A percentile compares a stretch with the other conserved stretches of the same genome.
Evolutionary conservation across 2,797 vertebrate genomes (phyloP).

Genomic region (Amniataba percoides): DNA sequence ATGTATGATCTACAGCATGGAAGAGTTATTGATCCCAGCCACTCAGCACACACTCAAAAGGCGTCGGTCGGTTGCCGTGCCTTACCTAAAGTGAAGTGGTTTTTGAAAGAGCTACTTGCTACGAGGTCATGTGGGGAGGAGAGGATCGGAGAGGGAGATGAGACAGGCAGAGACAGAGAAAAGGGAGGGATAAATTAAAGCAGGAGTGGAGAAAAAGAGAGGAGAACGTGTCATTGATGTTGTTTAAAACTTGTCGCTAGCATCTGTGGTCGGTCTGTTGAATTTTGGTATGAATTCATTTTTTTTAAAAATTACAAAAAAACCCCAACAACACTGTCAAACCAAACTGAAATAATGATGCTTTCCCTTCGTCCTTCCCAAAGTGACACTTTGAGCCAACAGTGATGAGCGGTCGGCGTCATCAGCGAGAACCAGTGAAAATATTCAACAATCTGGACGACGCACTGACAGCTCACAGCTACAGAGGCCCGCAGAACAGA

Average conservation of each 20-base stretch:
- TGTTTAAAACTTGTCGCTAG: slow-evolving; percentile 4
- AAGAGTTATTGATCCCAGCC: slow-evolving; percentile 62
- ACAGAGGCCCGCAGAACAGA: not conserved
- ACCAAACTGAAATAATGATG: not conserved
- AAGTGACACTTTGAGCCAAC: slow-evolving; percentile 11
- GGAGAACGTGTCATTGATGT: slow-evolving; percentile 42
- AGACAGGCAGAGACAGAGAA: slow-evolving; percentile 36
- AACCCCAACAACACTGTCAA: not conserved
- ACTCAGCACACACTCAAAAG: slow-evolving; percentile 68
- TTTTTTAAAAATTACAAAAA: too few species aligned
- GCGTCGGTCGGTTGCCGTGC: slow-evolving; percentile 35
- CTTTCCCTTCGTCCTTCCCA: slow-evolving; percentile 6
- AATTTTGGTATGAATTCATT: too few species aligned
- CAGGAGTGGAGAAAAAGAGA: slow-evolving; percentile 36
- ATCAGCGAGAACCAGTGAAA: not conserved
- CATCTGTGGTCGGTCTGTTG: not conserved
- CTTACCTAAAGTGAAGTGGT: slow-evolving; percentile 93
- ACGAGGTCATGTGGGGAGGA: slow-evolving; percentile 57
- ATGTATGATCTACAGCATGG: slow-evolving; percentile 52
- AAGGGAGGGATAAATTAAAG: slow-evolving; percentile 20
- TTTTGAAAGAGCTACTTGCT: slow-evolving; percentile 92
- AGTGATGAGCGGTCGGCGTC: not conserved
- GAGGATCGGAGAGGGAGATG: slow-evolving; percentile 27
- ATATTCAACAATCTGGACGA: slow-evolving; percentile 4
- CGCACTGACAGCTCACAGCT: not conserved